Percentiles rank a stretch among this genome's conserved stretches.
phyloP scores from a whole-genome alignment of 2,113 vertebrate species.

The Sander lucioperca region DNA sequence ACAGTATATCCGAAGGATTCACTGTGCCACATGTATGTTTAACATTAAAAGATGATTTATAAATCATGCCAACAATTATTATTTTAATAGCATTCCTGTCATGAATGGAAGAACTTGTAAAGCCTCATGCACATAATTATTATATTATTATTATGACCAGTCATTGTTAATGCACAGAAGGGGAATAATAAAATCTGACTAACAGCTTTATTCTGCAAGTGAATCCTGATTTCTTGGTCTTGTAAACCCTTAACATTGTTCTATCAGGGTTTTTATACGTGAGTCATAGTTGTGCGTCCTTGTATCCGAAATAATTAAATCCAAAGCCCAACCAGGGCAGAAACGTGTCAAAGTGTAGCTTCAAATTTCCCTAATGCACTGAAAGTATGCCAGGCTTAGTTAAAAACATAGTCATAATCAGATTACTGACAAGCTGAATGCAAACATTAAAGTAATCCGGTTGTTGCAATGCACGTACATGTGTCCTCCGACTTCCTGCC shows the following conservation, averaged over 20 bases:
- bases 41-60: too few relatives aligned
- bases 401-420: background rate
- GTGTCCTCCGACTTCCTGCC: conserved; percentile 27
- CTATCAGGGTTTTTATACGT: background rate
- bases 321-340: background rate
- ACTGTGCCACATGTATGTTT: too few relatives aligned
- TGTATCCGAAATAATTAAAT: background rate
- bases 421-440: background rate
- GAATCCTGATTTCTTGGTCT: background rate
- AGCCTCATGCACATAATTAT: background rate
- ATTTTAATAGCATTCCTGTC: background rate
- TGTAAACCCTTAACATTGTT: background rate
- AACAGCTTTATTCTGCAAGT: background rate
- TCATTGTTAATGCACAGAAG: background rate
- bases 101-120: background rate
- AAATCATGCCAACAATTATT: background rate
- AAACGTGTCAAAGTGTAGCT: background rate
- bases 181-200: background rate
- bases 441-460: conserved; percentile 1
- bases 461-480: background rate
- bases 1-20: too few relatives aligned
- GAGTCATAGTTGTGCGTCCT: background rate
- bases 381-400: background rate
- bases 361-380: background rate
- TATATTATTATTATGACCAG: background rate